phyloP scores from a whole-genome alignment of 2,113 vertebrate species.

The Tragelaphus buxtoni region DNA sequence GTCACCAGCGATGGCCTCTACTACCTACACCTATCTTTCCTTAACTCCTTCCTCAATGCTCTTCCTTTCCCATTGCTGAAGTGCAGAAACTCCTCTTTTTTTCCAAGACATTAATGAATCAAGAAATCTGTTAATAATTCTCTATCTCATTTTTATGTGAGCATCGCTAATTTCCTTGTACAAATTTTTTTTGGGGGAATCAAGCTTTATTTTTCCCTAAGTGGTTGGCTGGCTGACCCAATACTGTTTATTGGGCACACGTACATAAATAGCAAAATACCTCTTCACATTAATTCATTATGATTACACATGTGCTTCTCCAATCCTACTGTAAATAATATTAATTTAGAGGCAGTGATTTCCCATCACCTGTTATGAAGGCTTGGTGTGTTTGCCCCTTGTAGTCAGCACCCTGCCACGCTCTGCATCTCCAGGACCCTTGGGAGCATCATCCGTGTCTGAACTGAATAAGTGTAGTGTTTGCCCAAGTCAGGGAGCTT shows the following conservation, averaged over 20 bases:
- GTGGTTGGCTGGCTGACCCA: neutral
- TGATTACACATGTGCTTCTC: neutral
- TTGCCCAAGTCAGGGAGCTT: neutral
- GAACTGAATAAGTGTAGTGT: neutral
- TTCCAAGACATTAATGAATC: neutral
- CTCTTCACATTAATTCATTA: neutral
- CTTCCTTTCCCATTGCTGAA: neutral
- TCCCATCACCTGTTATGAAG: neutral
- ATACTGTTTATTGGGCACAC: accelerated
- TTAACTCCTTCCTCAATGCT: neutral
- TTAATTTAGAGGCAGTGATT: neutral
- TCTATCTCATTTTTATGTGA: neutral
- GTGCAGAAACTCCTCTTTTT: neutral
- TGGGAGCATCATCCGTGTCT: neutral
- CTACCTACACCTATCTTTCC: neutral
- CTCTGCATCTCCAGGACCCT: neutral
- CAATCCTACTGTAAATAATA: neutral
- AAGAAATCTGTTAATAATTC: neutral
- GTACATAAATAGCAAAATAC: neutral
- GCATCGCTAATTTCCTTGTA: neutral
- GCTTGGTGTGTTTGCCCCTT: neutral
- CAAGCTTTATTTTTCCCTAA: neutral
- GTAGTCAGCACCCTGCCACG: accelerated
- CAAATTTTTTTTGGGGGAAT: neutral
- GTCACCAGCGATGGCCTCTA: accelerated